phyloP scores from a whole-genome alignment of 2,113 vertebrate genomes.

The Serinus canaria region DNA sequence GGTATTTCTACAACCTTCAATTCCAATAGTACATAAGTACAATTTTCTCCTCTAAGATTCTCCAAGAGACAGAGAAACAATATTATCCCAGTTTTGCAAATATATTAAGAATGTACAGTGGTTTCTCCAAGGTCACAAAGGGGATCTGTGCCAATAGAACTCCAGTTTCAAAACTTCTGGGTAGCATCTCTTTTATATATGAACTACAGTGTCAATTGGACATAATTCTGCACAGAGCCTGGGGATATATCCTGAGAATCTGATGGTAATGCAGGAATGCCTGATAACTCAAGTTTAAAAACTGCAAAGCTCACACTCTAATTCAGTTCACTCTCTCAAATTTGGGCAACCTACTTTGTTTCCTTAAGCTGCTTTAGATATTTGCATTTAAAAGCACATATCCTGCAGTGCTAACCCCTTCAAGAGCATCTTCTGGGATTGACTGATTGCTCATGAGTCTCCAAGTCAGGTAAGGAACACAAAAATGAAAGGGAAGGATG shows the following conservation, averaged over 20 bases:
- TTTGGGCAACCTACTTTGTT: slow-evolving; percentile 25
- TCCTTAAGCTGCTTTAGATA: slow-evolving; percentile 16
- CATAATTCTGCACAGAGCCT: neutral
- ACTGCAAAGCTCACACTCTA: neutral
- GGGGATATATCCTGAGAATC: neutral
- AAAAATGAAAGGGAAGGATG: slow-evolving; percentile 26
- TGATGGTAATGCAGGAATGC: neutral
- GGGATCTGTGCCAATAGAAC: neutral
- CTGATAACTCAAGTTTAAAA: slow-evolving; percentile 17
- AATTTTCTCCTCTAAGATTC: neutral
- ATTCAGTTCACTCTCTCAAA: neutral
- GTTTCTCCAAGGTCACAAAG: neutral
- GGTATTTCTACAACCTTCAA: neutral
- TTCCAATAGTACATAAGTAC: neutral
- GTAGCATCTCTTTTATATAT: neutral
- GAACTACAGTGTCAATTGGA: neutral
- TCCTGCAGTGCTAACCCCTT: slow-evolving; percentile 35
- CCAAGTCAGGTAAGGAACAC: slow-evolving; percentile 35
- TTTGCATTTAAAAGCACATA: slow-evolving; percentile 59
- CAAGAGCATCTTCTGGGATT: slow-evolving; percentile 22
- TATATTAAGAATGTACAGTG: neutral
- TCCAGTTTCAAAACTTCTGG: neutral
- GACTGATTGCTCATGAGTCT: slow-evolving; percentile 29
- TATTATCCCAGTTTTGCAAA: neutral
- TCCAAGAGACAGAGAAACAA: neutral